These are phyloP conservation scores for Eriocheir sinensis DNA, from an alignment of 1,140 invertebrate genomes.

Conservation along the genomic window DNA sequence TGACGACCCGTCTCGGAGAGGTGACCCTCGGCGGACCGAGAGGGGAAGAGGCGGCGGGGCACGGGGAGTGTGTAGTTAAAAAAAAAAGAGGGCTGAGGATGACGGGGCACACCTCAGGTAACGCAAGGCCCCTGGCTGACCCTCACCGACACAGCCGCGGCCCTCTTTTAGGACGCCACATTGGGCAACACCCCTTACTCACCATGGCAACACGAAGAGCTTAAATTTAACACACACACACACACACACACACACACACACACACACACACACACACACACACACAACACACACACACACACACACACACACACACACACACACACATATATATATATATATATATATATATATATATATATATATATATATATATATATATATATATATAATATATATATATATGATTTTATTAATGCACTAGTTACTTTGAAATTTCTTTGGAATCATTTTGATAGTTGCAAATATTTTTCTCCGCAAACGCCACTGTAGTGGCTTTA, in stretches of 20 bases:
- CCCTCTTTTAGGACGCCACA: too few species aligned
- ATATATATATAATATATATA: constrained; percentile 55
- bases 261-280: too few species aligned
- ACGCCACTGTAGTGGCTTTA: too few species aligned
- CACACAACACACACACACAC: too few species aligned
- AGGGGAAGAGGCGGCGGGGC: neutral
- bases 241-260: too few species aligned
- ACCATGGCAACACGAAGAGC: too few species aligned
- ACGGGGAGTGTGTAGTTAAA: neutral
- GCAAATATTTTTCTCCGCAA: too few species aligned
- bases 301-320: constrained; percentile 35
- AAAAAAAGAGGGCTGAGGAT: neutral
- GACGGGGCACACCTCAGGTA: too few species aligned
- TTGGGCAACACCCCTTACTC: too few species aligned
- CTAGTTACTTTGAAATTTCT: neutral
- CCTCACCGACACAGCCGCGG: too few species aligned
- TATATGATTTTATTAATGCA: neutral
- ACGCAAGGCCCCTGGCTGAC: too few species aligned
- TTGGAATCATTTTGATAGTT: neutral
- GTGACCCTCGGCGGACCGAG: neutral
- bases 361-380: constrained; percentile 58
- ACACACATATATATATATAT: constrained; percentile 53
- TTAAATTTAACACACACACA: too few species aligned
- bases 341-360: constrained; percentile 58
- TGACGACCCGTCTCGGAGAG: neutral